phyloP scores from a whole-genome alignment of 2,797 vertebrate genomes.

The Lagodon rhomboides region DNA sequence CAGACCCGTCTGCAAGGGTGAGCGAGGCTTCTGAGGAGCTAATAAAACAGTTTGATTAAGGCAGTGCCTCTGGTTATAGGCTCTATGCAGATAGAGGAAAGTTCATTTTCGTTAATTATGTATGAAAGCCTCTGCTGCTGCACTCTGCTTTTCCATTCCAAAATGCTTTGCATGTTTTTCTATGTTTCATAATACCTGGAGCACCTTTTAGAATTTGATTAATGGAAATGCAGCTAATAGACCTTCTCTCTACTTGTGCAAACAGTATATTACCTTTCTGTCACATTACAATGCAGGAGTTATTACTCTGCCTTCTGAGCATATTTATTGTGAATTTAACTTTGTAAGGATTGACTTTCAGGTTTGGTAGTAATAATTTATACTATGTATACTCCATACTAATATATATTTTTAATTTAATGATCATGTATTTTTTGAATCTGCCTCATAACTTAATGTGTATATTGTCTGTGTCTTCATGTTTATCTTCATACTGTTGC shows the following conservation, averaged over 20 bases:
- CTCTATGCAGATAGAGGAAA: constrained; percentile 75
- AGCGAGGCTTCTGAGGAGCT: constrained; percentile 72
- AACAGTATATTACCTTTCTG: constrained; percentile 73
- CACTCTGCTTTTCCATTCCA: constrained; percentile 55
- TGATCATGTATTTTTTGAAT: background rate
- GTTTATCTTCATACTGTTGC: constrained; percentile 53
- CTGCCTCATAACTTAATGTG: background rate
- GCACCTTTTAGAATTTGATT: constrained; percentile 78
- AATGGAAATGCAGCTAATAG: constrained; percentile 76
- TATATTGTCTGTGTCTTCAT: constrained; percentile 1
- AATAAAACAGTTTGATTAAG: constrained; percentile 82
- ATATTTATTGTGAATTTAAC: constrained; percentile 50
- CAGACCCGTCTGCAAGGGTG: constrained; percentile 98
- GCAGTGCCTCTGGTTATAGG: constrained; percentile 74
- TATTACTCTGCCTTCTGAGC: constrained; percentile 55
- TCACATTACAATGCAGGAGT: constrained; percentile 63
- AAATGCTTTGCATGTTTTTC: constrained; percentile 62
- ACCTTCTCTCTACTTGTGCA: constrained; percentile 63
- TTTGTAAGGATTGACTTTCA: background rate
- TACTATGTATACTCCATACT: background rate
- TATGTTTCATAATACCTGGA: constrained; percentile 72
- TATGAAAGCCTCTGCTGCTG: constrained; percentile 71
- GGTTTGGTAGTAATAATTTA: constrained; percentile 4
- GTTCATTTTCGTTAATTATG: constrained; percentile 83
- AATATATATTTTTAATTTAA: background rate